Base-by-base conservation (phyloP, 2,113 vertebrate species). In the Grus americana region DNA sequence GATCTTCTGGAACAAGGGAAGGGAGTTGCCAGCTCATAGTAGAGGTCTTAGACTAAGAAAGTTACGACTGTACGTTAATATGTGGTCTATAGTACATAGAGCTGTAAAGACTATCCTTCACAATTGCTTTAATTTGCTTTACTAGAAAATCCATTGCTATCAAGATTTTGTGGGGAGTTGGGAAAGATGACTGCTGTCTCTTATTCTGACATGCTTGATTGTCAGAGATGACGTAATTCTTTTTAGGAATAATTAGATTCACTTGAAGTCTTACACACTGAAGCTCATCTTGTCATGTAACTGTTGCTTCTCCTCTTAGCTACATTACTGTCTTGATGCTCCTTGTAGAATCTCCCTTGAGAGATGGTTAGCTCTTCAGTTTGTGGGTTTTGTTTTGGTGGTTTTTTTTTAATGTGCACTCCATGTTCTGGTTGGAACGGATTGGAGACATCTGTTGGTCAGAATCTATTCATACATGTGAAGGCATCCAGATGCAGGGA, bases 401-500 rank as follows among this genome's bases (percentile, higher is more conserved):
- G 7, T 20, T 66, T 52, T 59, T 59, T 61, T 36, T 9, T 12
- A 49, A 34, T 21, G 3, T 18, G 4, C 11, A 3, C 20, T 72
- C 14, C 11, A 0, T 66, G 15, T 71, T 80, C 71, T 83, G 12
- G 3, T 26, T 65, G 40, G 15, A 76, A 49, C 1, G 0, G 40
- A 21, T 27, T 58, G 67, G 42, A 36, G 59, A 57, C 15, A 15
- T 71, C 12, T n/a, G 12, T 72, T 11, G 14, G 22, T 75, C 38
- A 42, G 58, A 18, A 61, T 65, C 47, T 57, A 6, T 36, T 74
- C 7, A 7, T 58, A 44, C 7, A 3, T 1, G 0, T 40, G 49
- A 57, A 30, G 5, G 4, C 74, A 16, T 47, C 19, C 11, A 12
- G 10, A 6, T 22, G 20, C 5, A 5, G 11, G 11, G 6, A 0